A percentile compares a stretch with the other conserved stretches of the same genome.
These are phyloP conservation scores for Xanthorhoe spadicearia DNA, from an alignment of 2,888 invertebrate species.

Conservation along the genomic window DNA sequence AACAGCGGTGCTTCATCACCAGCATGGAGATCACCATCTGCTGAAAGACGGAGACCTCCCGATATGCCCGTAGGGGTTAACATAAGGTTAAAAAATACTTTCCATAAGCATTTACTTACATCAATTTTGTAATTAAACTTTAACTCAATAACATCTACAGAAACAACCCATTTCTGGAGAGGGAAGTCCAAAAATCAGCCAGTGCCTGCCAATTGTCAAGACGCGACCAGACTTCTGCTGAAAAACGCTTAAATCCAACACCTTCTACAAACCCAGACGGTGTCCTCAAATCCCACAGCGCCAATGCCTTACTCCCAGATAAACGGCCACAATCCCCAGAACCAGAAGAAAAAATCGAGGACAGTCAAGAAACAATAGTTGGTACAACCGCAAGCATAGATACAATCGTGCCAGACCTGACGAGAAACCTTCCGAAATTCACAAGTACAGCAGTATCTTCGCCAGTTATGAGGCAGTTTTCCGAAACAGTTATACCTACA, in stretches of 20 bases:
- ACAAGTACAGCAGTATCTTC: conserved; percentile 44
- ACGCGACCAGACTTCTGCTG: conserved; percentile 66
- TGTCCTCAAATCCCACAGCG: conserved; percentile 77
- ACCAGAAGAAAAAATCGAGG: conserved; percentile 53
- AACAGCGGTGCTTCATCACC: conserved; percentile 88
- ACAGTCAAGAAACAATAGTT: conserved; percentile 68
- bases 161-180: conserved; percentile 82
- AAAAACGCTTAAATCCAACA: conserved; percentile 63
- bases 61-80: conserved; percentile 81
- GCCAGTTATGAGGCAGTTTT: conserved; percentile 65
- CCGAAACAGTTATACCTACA: conserved; percentile 66
- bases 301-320: conserved; percentile 74
- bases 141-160: conserved; percentile 47
- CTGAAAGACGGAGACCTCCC: conserved; percentile 84
- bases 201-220: conserved; percentile 83
- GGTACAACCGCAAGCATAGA: conserved; percentile 66
- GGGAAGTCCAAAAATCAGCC: conserved; percentile 87
- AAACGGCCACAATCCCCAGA: conserved; percentile 42
- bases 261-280: conserved; percentile 61
- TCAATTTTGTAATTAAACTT: not conserved
- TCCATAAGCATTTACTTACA: not conserved
- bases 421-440: conserved; percentile 52
- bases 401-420: conserved; percentile 68
- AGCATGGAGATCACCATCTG: conserved; percentile 86
- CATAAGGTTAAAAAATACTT: conserved; percentile 61